Evolutionary conservation across 2,797 vertebrate species (phyloP).

Genomic region (Cryptoprocta ferox): DNA sequence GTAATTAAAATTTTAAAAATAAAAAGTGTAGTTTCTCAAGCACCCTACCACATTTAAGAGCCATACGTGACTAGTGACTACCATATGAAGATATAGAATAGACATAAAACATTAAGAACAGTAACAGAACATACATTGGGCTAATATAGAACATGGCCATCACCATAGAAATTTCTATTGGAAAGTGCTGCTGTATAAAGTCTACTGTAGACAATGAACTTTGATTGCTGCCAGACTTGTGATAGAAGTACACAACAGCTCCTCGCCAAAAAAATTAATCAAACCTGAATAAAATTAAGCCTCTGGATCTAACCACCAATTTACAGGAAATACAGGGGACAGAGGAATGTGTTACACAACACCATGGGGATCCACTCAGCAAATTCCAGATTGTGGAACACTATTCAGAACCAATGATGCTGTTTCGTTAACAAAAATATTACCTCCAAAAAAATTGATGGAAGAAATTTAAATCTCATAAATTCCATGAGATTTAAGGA

Average conservation of each 20-base stretch:
- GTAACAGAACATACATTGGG: neutral
- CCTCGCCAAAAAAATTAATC: neutral
- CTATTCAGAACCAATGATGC: neutral
- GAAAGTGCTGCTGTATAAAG: neutral
- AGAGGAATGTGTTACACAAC: neutral
- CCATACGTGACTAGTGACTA: neutral
- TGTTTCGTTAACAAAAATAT: neutral
- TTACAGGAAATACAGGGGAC: neutral
- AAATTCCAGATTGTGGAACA: neutral
- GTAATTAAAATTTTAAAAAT: neutral
- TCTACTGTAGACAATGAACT: neutral
- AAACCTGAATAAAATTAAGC: neutral
- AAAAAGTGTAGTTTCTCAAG: neutral
- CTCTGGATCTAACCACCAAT: conserved; percentile 4
- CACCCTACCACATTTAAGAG: neutral
- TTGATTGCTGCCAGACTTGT: neutral
- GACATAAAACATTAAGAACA: neutral
- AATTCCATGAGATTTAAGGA: neutral
- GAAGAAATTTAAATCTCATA: neutral
- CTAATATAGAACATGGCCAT: neutral
- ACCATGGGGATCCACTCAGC: neutral
- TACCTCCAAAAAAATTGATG: neutral
- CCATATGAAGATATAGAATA: neutral
- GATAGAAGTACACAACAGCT: neutral
- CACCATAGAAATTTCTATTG: neutral